A percentile compares a stretch with the other conserved stretches of the same genome.
Conservation (phyloP, 2,888 invertebrate species). For the Epicampocera succincta region DNA sequence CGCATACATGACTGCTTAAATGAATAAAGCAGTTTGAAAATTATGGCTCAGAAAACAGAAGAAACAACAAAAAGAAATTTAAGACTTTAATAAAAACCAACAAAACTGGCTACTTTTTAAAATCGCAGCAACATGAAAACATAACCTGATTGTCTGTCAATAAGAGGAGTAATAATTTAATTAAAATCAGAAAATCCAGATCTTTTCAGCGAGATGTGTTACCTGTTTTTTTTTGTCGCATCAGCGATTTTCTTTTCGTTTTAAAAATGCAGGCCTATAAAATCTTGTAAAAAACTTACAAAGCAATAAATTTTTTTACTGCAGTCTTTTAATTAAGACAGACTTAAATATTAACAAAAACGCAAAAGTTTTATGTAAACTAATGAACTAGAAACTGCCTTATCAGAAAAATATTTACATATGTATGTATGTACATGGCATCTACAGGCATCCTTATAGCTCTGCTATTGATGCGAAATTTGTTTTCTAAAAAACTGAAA, state of each 20-base stretch:
- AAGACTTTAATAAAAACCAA: constrained; percentile 36
- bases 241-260: neutral
- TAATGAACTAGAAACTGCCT: neutral
- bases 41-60: neutral
- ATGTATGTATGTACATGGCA: too few relatives aligned
- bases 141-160: constrained; percentile 30
- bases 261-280: constrained; percentile 1
- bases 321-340: neutral
- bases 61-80: constrained; percentile 30
- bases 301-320: constrained; percentile 17
- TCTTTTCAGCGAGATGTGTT: constrained; percentile 22
- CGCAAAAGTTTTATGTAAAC: neutral
- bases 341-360: neutral
- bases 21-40: constrained; percentile 11
- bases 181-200: constrained; percentile 28
- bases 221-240: neutral
- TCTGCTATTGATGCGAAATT: too few relatives aligned
- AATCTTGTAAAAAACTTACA: neutral
- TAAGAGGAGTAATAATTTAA: constrained; percentile 30
- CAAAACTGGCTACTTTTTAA: constrained; percentile 5
- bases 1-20: constrained; percentile 1
- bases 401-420: too few relatives aligned
- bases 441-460: too few relatives aligned
- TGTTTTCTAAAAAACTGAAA: too few relatives aligned
- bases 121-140: neutral